phyloP scores from a whole-genome alignment of 2,888 invertebrate genomes.

The Cerastoderma edule region DNA sequence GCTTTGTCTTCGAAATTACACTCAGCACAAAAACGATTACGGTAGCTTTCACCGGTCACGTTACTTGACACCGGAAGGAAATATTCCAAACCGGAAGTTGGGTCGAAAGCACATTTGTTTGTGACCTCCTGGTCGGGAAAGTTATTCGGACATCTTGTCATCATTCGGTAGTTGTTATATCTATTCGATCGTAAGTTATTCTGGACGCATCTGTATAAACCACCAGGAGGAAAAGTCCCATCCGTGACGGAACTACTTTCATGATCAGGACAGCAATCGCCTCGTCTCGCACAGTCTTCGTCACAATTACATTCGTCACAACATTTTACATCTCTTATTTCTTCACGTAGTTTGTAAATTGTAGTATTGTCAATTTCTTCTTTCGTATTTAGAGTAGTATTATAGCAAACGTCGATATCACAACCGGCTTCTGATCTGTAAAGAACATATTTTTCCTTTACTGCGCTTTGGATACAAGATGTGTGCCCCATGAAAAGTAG shows the following conservation, averaged over 20 bases:
- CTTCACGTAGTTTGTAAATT: neutral
- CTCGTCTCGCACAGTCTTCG: neutral
- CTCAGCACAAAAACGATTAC: constrained; percentile 8
- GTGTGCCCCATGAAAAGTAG: neutral
- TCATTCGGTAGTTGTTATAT: neutral
- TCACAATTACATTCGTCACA: neutral
- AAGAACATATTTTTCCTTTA: neutral
- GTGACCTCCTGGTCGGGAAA: neutral
- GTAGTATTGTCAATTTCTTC: neutral
- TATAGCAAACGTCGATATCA: neutral
- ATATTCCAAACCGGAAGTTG: neutral
- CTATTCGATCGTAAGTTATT: neutral
- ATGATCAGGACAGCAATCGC: constrained; percentile 13
- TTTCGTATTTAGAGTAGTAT: neutral
- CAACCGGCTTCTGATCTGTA: neutral
- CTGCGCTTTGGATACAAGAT: neutral
- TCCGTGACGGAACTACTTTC: neutral
- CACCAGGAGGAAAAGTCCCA: neutral
- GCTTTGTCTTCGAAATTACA: constrained; percentile 11
- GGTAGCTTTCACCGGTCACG: neutral
- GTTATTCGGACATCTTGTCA: constrained; percentile 3
- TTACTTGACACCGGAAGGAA: neutral
- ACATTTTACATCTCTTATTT: neutral
- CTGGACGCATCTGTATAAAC: constrained; percentile 2
- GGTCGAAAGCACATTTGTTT: neutral